Conservation (phyloP, 2,888 invertebrate genomes). For the Trachelus stipa region DNA sequence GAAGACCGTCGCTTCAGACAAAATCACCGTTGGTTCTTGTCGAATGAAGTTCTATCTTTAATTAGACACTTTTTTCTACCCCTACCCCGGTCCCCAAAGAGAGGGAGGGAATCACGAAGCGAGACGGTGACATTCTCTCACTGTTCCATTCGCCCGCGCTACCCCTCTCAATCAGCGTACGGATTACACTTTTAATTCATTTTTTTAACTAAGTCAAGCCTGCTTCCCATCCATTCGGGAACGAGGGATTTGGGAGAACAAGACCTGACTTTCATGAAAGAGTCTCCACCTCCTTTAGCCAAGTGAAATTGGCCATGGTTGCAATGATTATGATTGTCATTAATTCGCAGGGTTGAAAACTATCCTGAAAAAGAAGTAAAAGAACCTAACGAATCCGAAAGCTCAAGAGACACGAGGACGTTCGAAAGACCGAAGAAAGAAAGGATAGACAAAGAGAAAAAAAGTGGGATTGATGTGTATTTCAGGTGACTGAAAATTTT, state of each 20-base stretch:
- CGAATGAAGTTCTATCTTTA: slow-evolving; percentile 57
- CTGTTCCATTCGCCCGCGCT: slow-evolving; percentile 22
- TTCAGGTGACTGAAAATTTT: background rate
- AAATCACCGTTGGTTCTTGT: slow-evolving; percentile 20
- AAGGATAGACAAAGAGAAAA: background rate
- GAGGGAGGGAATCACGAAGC: slow-evolving; percentile 61
- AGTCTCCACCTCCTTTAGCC: background rate
- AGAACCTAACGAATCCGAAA: background rate
- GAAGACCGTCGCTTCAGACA: background rate
- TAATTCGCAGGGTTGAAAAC: background rate
- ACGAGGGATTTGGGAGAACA: slow-evolving; percentile 12
- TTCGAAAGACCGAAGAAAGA: background rate
- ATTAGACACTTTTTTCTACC: slow-evolving; percentile 62
- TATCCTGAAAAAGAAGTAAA: background rate
- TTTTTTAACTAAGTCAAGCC: slow-evolving; percentile 53
- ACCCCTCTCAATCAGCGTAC: slow-evolving; percentile 57
- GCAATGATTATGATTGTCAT: background rate
- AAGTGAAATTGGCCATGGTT: background rate
- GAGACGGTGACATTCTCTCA: slow-evolving; percentile 41
- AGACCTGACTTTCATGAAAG: background rate
- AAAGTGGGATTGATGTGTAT: background rate
- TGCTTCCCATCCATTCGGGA: slow-evolving; percentile 39
- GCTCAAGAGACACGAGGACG: background rate
- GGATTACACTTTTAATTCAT: slow-evolving; percentile 62
- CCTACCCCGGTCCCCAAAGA: slow-evolving; percentile 41